Evolutionary conservation across 2,888 invertebrate species (phyloP), one percentile per base, ranked within the genome.

Genomic region (Ophioninae sp.): DNA sequence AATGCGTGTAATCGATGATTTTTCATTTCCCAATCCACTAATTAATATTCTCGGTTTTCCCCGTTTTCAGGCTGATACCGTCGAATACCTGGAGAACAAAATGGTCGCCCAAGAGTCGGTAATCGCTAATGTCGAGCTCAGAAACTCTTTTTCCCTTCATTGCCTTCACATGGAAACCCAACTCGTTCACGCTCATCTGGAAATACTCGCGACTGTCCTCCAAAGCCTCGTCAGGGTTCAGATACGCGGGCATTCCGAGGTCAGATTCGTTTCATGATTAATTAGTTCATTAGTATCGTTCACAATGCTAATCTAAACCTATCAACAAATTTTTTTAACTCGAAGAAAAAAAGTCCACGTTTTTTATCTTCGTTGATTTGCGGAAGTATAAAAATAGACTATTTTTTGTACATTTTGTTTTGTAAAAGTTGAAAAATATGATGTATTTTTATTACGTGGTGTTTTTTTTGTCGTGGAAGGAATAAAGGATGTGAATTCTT

Each of bases 131-230:
- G 94, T 95, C 85, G 95, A 95, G 87, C 89, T 95, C 65, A 93
- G 95, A 85, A 95, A 95, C 82, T 94, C 94, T 65, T 95, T 95
- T 88, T 95, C 95, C 80, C 92, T 95, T 65, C 94, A 95, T 88
- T 95, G 95, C 90, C 93, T 95, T 21, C 94, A 95, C 87, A 94
- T 95, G 93, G 95, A 95, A 89, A 95, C 95, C 0, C 95, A 95
- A 86, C 91, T 95, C 59, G 95, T 95, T 6, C 94, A 95, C 86
- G 93, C 94, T 5, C 94, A 95, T 91, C 92, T 95, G 79, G 95
- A 95, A 89, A 94, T 95, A 62, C 92, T 95, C 37, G 94, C 95
- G 0, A 93, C 94, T 1, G 94, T 95, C 82, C 90, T 95, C 64
- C 94, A 94, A 85, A 94, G 94, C 85, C 93, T 95, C 83, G 94